These are phyloP conservation scores for Tupiocoris notatus DNA, from an alignment of 2,888 invertebrate genomes.

Conservation along the genomic window DNA sequence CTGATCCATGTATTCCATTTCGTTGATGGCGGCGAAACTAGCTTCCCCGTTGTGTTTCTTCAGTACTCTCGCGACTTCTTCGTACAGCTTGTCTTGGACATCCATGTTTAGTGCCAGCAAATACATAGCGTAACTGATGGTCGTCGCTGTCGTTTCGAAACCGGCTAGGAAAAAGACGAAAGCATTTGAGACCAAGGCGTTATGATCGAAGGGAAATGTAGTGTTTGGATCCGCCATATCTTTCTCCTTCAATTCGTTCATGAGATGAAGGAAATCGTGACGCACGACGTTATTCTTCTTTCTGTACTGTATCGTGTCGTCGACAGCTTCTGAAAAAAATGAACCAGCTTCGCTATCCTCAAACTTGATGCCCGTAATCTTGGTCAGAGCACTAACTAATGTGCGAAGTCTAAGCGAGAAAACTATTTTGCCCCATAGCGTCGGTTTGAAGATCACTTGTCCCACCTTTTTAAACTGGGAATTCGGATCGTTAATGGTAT, in stretches of 20 bases:
- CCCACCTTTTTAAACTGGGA: constrained; percentile 55
- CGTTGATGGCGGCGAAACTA: constrained; percentile 59
- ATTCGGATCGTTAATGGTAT: constrained; percentile 54
- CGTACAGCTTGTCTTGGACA: constrained; percentile 57
- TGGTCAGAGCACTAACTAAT: background rate
- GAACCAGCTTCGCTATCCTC: background rate
- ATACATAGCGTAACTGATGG: constrained; percentile 60
- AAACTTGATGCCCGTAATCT: background rate
- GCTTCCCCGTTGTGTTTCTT: constrained; percentile 54
- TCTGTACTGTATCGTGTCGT: constrained; percentile 10
- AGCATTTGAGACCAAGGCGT: constrained; percentile 55
- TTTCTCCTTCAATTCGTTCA: constrained; percentile 13
- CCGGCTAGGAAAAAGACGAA: constrained; percentile 64
- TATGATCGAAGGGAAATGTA: constrained; percentile 45
- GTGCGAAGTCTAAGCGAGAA: background rate
- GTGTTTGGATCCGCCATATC: background rate
- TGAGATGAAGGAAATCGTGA: constrained; percentile 15
- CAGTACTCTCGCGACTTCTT: constrained; percentile 57
- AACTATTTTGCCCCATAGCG: background rate
- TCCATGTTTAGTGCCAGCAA: constrained; percentile 59
- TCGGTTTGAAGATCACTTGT: constrained; percentile 52
- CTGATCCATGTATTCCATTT: constrained; percentile 61
- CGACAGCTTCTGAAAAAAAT: constrained; percentile 10
- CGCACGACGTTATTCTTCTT: constrained; percentile 12
- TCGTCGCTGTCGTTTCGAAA: constrained; percentile 64